Evolutionary conservation across 2,113 vertebrate species (phyloP).

Genomic region (Tichodroma muraria): DNA sequence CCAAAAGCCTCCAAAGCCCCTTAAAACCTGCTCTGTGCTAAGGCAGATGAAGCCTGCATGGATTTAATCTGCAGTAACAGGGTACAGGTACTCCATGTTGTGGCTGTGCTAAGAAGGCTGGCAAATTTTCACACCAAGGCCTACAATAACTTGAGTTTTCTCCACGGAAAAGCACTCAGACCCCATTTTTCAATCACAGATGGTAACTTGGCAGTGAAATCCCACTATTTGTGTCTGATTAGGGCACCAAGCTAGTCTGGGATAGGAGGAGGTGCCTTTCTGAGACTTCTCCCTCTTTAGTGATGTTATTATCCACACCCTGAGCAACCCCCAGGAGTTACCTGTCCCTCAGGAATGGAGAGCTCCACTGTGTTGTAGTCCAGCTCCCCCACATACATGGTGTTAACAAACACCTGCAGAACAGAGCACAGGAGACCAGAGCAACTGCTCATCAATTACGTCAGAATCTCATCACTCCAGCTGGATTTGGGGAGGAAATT

Average conservation of each 20-base stretch:
- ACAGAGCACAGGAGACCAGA: neutral
- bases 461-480: neutral
- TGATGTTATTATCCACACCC: neutral
- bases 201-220: neutral
- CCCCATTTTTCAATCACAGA: neutral
- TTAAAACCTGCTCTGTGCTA: neutral
- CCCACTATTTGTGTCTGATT: neutral
- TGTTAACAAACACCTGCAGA: slow-evolving; percentile 88
- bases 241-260: neutral
- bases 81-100: rapidly evolving
- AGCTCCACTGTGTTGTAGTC: slow-evolving; percentile 76
- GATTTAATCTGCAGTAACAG: neutral
- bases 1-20: neutral
- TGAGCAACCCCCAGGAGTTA: slow-evolving; percentile 30
- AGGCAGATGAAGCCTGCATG: neutral
- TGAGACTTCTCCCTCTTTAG: neutral
- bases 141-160: neutral
- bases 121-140: neutral
- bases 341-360: slow-evolving; percentile 81
- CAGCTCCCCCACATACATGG: slow-evolving; percentile 81
- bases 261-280: neutral
- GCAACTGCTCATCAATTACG: neutral
- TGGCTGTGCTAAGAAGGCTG: neutral
- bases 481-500: neutral
- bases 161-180: neutral